Evolutionary conservation across 2,888 invertebrate species (phyloP), one percentile per base, ranked within the genome.

Genomic region (Tribolium freemani): DNA sequence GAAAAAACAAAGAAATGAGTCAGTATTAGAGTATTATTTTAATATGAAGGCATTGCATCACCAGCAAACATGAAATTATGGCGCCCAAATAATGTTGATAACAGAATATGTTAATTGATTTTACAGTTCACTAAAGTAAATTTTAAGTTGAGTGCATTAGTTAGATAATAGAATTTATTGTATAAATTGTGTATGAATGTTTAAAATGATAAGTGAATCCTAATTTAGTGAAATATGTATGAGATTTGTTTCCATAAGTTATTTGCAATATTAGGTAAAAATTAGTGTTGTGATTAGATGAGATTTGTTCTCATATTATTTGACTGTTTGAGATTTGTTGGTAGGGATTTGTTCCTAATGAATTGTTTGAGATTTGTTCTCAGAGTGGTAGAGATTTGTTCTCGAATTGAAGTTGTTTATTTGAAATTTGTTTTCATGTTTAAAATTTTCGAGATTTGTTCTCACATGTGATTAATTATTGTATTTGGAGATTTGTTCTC

Each of bases 1-100:
- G 8, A 82, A 77, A 30, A 84, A 81, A 74, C 74, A 77, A 13
- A 78, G 69, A 30, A 76, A 79, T 9, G 84, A 84, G 72, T 81
- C 79, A 1, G 75, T 77, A 3, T 81, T 81, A 69, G 81, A 85
- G 48, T 86, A 84, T 68, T 81, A 83, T 30, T 71, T 83, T 3
- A 51, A 56, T 31, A 31, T 31, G 31, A 31, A 31, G 31, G 31
- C 9, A 31, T 31, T 31, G 31, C 31, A 31, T 31, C 31, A 31
- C 31, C 31, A 31, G 3, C 31, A 3, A 31, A 31, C 9, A 31
- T 31, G 6, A 31, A 31, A 31, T 31, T 31, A 9, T 31, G 31
- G 31, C 31, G 9, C 9, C 6, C 3, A 8, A 31, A 31, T 31
- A 31, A 31, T 31, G 9, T 31, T 31, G 9, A 31, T 9, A 31